Evolutionary conservation across 1,140 invertebrate species (phyloP).

Genomic region (Drosophila nannoptera): DNA sequence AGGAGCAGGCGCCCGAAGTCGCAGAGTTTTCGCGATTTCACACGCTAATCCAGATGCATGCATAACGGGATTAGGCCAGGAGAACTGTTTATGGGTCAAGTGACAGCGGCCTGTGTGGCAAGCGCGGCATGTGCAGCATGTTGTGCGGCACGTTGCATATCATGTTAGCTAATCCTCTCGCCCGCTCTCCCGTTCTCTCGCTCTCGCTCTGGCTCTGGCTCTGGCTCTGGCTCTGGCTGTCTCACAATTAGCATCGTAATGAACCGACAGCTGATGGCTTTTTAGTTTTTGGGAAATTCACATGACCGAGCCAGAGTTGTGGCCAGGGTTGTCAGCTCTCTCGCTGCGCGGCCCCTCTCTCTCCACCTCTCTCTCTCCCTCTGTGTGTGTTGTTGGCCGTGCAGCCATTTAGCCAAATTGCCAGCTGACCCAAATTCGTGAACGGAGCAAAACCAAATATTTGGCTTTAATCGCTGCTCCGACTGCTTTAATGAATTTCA

Average conservation of each 20-base stretch:
- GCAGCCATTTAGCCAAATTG: conserved; percentile 26
- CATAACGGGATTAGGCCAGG: conserved; percentile 61
- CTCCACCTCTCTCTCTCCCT: too few species aligned
- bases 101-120: conserved; percentile 8
- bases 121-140: conserved; percentile 5
- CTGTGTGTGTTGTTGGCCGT: too few species aligned
- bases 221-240: neutral
- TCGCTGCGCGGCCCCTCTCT: too few species aligned
- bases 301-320: conserved; percentile 16
- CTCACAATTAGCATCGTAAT: conserved; percentile 66
- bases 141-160: conserved; percentile 19
- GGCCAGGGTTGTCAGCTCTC: conserved; percentile 7
- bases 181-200: neutral
- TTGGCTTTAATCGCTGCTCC: conserved; percentile 55
- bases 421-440: conserved; percentile 59
- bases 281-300: conserved; percentile 57
- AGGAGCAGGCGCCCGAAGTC: neutral
- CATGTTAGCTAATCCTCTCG: conserved; percentile 55
- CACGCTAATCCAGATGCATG: conserved; percentile 64
- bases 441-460: conserved; percentile 53
- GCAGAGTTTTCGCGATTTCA: conserved; percentile 1
- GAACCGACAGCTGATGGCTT: conserved; percentile 61
- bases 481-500: conserved; percentile 40
- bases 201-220: neutral
- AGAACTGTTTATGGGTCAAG: conserved; percentile 61